Percentiles rank a stretch among this genome's conserved stretches.
phyloP scores from a whole-genome alignment of 2,888 invertebrate species.

The Stratiomys singularior region DNA sequence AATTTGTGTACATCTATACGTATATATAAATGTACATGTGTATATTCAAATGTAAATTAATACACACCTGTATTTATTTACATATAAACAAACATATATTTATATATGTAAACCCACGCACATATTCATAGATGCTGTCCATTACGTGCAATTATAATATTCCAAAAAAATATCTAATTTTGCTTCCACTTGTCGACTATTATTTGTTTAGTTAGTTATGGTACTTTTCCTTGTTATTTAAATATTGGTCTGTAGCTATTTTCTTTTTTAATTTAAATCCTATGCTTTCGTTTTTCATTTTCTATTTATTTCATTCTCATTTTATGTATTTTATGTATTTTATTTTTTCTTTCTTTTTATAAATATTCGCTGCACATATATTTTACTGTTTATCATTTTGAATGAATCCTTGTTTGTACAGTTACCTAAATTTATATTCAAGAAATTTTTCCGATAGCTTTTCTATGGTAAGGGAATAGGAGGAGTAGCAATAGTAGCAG shows the following conservation, averaged over 20 bases:
- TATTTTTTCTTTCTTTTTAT: too few species aligned
- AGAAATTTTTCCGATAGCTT: conserved; percentile 31
- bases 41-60: background rate
- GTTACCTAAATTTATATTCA: conserved; percentile 43
- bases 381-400: background rate
- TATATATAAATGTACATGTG: background rate
- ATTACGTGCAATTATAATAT: background rate
- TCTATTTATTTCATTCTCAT: background rate
- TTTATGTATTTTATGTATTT: background rate
- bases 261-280: conserved; percentile 15
- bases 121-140: background rate
- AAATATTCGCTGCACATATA: conserved; percentile 42
- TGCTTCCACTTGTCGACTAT: background rate
- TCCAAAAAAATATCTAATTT: conserved; percentile 30
- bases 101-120: too few species aligned
- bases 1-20: background rate
- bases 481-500: conserved; percentile 7
- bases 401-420: conserved; percentile 16
- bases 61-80: background rate
- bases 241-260: conserved; percentile 46
- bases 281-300: conserved; percentile 17
- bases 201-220: background rate
- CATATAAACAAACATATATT: background rate
- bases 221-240: conserved; percentile 6
- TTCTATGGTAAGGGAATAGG: conserved; percentile 1